Percentiles rank a stretch among this genome's conserved stretches.
Conservation (phyloP, 1,140 invertebrate species). For the Zophobas atratus region DNA sequence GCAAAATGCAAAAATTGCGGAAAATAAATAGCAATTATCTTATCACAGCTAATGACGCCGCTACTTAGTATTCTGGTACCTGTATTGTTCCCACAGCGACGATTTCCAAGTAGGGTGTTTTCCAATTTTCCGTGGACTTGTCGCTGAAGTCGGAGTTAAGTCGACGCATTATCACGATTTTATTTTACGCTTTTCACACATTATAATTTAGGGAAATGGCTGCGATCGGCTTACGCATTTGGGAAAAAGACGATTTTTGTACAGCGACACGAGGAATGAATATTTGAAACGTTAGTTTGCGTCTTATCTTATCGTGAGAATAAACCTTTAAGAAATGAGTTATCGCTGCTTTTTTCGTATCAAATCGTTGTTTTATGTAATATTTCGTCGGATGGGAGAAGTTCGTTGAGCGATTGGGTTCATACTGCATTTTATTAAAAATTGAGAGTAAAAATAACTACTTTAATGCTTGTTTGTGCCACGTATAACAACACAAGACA, state of each 20-base stretch:
- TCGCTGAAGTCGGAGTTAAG: constrained; percentile 12
- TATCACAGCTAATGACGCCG: neutral
- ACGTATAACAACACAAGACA: too few relatives aligned
- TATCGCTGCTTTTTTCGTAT: neutral
- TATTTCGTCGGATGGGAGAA: too few relatives aligned
- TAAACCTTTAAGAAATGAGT: constrained; percentile 22
- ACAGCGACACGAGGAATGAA: constrained; percentile 7
- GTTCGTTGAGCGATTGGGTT: too few relatives aligned
- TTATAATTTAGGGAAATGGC: constrained; percentile 6
- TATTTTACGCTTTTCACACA: neutral
- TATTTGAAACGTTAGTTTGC: constrained; percentile 11
- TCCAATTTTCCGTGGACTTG: constrained; percentile 15
- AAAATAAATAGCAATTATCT: neutral
- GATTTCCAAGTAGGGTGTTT: constrained; percentile 19
- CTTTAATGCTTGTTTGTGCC: too few relatives aligned
- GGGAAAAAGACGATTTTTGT: constrained; percentile 4
- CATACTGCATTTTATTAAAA: too few relatives aligned
- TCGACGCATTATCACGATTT: constrained; percentile 28
- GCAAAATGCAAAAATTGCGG: constrained; percentile 24
- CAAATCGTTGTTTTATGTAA: too few relatives aligned
- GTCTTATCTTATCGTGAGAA: constrained; percentile 29
- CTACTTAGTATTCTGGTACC: neutral
- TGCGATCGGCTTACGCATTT: neutral
- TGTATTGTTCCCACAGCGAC: constrained; percentile 17
- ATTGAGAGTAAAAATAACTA: too few relatives aligned